These are phyloP conservation scores for Hymenochirus boettgeri DNA, from an alignment of 2,113 vertebrate genomes.

Conservation along the genomic window DNA sequence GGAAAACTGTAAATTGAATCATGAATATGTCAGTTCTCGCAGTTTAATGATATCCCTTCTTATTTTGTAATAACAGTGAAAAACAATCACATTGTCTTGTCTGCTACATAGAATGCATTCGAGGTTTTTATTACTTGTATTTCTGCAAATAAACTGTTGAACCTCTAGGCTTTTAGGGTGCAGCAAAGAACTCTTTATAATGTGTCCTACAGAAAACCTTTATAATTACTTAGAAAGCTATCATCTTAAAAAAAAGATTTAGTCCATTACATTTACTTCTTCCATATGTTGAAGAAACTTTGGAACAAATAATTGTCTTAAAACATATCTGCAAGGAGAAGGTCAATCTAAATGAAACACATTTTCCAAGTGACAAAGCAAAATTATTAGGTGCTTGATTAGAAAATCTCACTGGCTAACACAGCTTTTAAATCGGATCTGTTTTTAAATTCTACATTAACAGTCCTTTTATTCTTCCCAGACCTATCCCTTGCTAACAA, in stretches of 20 bases:
- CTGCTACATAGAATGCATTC: not conserved
- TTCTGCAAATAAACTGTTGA: constrained; percentile 2
- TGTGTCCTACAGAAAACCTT: not conserved
- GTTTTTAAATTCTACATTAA: constrained; percentile 52
- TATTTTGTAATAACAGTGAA: too few species aligned
- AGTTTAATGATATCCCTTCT: too few species aligned
- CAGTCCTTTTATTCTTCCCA: constrained; percentile 43
- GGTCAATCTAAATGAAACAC: constrained; percentile 60
- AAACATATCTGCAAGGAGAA: constrained; percentile 49
- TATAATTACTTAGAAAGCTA: not conserved
- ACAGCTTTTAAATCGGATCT: constrained; percentile 52
- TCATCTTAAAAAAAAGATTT: constrained; percentile 5
- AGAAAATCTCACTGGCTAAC: constrained; percentile 53
- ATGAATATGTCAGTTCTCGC: not conserved
- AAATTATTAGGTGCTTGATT: constrained; percentile 60
- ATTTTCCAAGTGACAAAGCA: constrained; percentile 55
- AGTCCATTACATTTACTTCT: constrained; percentile 52
- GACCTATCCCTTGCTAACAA: constrained; percentile 18
- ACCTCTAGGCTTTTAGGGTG: not conserved
- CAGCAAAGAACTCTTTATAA: not conserved
- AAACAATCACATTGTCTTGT: too few species aligned
- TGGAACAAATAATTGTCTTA: constrained; percentile 57
- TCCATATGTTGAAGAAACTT: constrained; percentile 50
- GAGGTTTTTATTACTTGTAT: constrained; percentile 3
- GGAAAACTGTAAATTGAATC: not conserved